phyloP scores from a whole-genome alignment of 2,797 vertebrate genomes.

The Thaleichthys pacificus region DNA sequence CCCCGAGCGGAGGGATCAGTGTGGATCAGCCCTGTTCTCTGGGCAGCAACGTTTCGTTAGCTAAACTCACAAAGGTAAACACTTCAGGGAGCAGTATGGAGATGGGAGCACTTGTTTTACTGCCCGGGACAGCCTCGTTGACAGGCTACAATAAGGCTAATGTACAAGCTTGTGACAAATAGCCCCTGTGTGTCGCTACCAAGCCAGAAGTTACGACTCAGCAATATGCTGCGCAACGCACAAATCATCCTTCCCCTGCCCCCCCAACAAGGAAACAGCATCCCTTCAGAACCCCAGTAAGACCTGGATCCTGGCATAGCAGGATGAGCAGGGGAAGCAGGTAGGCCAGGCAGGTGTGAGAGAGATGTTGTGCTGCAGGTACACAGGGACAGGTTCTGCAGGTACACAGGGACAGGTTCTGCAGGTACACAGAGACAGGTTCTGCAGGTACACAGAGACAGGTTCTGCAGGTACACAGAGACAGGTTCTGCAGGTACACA shows the following conservation, averaged over 20 bases:
- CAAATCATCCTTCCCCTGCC: neutral
- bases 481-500: no score
- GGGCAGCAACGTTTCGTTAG: no score
- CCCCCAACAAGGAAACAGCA: neutral
- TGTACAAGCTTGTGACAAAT: constrained; percentile 1
- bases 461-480: no score
- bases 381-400: no score
- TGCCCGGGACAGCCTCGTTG: neutral
- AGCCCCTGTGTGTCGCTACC: neutral
- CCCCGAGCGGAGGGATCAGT: no score
- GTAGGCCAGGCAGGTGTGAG: no score
- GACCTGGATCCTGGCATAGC: no score
- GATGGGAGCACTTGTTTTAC: neutral
- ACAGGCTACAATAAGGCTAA: constrained; percentile 3
- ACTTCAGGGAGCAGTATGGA: neutral
- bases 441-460: no score
- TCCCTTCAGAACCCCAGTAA: no score
- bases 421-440: no score
- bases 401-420: neutral
- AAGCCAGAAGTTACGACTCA: neutral
- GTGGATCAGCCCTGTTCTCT: neutral
- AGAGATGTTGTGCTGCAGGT: no score
- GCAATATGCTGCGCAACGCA: constrained; percentile 1
- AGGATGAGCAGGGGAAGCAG: no score
- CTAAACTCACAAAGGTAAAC: neutral